These are phyloP conservation scores for Bucorvus abyssinicus DNA, from an alignment of 2,797 vertebrate species.

Conservation along the genomic window DNA sequence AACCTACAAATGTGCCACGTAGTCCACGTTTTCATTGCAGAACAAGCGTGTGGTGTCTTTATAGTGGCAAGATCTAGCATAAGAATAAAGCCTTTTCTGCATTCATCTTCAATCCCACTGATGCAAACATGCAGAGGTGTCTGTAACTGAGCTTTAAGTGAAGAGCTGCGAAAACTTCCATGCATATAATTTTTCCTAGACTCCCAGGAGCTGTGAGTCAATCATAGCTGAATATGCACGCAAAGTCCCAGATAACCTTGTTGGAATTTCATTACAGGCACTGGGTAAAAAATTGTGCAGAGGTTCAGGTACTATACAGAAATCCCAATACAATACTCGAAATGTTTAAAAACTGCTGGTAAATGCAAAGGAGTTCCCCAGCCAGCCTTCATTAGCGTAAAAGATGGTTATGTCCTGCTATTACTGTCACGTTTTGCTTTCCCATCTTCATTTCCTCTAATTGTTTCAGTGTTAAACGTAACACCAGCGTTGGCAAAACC, in stretches of 20 bases:
- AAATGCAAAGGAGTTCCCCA: neutral
- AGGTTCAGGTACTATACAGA: neutral
- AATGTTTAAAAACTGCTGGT: neutral
- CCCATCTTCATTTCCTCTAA: neutral
- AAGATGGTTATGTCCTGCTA: neutral
- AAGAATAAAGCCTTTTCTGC: neutral
- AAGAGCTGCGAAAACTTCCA: neutral
- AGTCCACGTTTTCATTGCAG: neutral
- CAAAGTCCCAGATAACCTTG: constrained; percentile 1
- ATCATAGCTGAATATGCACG: neutral
- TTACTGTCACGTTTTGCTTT: neutral
- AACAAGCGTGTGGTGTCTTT: neutral
- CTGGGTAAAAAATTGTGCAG: neutral
- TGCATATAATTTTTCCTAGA: neutral
- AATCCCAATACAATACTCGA: neutral
- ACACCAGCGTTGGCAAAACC: neutral
- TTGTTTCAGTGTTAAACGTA: neutral
- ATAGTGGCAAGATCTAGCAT: neutral
- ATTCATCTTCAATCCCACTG: constrained; percentile 1
- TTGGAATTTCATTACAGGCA: neutral
- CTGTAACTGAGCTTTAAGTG: neutral
- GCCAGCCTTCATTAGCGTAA: neutral
- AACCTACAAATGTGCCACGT: constrained; percentile 1
- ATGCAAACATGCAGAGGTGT: neutral
- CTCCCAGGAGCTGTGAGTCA: constrained; percentile 28